phyloP scores from a whole-genome alignment of 1,140 invertebrate species.

The Diprion similis region DNA sequence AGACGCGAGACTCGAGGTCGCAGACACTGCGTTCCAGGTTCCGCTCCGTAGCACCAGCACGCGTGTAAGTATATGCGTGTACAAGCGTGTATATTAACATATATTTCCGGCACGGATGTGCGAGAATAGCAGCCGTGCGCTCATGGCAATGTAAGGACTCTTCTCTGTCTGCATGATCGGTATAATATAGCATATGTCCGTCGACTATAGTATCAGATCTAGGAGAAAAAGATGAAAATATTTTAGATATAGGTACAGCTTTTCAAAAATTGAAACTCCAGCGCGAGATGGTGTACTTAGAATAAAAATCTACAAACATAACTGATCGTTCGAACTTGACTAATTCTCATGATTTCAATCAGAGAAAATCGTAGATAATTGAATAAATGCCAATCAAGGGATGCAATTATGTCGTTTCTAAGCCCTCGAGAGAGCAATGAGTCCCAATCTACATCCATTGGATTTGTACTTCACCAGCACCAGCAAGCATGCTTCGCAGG shows the following conservation, averaged over 20 bases:
- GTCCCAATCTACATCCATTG: conserved; percentile 1
- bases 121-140: not conserved
- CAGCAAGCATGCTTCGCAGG: too few relatives aligned
- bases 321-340: too few relatives aligned
- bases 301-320: too few relatives aligned
- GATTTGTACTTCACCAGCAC: not conserved
- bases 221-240: too few relatives aligned
- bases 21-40: not conserved
- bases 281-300: too few relatives aligned
- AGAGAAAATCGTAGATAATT: not conserved
- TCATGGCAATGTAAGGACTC: too few relatives aligned
- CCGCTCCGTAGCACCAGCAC: not conserved
- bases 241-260: too few relatives aligned
- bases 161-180: too few relatives aligned
- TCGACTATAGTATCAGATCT: too few relatives aligned
- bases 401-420: not conserved
- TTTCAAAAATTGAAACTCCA: too few relatives aligned
- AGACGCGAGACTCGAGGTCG: conserved; percentile 3
- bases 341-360: too few relatives aligned
- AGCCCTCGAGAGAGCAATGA: conserved; percentile 7
- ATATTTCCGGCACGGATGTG: conserved; percentile 4
- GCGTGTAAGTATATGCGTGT: not conserved
- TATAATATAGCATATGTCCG: too few relatives aligned
- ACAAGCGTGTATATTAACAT: not conserved
- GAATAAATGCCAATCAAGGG: conserved; percentile 4